Conservation (phyloP, 2,113 vertebrate genomes). For the Rhinopomastus cyanomelas region DNA sequence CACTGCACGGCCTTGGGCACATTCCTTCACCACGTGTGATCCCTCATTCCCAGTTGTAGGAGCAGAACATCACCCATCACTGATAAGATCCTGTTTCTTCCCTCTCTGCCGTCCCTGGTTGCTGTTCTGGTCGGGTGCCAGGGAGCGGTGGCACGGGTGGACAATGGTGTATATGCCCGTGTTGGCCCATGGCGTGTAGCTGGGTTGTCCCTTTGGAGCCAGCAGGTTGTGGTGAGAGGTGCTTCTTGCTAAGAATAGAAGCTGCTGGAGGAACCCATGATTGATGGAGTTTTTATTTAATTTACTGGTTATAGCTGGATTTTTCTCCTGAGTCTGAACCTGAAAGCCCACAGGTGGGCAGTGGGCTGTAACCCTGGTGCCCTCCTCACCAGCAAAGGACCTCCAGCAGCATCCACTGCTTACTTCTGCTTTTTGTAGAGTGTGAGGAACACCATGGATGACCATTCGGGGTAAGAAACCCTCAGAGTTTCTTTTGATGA, state of each 20-base stretch:
- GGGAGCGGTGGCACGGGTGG: neutral
- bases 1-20: neutral
- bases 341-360: neutral
- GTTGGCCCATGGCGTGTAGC: fast-evolving
- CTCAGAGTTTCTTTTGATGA: neutral
- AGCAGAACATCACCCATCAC: neutral
- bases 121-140: neutral
- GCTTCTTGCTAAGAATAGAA: slow-evolving; percentile 56
- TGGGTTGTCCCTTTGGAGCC: neutral
- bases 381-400: neutral
- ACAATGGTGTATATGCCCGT: fast-evolving
- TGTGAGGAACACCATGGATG: fast-evolving
- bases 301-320: slow-evolving; percentile 12
- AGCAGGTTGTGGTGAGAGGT: slow-evolving; percentile 7
- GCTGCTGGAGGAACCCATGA: neutral
- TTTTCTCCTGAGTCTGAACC: neutral
- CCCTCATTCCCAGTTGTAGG: neutral
- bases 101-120: fast-evolving
- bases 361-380: neutral
- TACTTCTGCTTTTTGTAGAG: neutral
- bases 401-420: neutral
- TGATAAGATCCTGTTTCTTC: neutral
- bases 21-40: fast-evolving
- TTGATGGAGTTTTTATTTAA: neutral
- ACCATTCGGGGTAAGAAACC: neutral